These are phyloP conservation scores for Altica lythri DNA, from an alignment of 2,888 invertebrate species.

Conservation along the genomic window DNA sequence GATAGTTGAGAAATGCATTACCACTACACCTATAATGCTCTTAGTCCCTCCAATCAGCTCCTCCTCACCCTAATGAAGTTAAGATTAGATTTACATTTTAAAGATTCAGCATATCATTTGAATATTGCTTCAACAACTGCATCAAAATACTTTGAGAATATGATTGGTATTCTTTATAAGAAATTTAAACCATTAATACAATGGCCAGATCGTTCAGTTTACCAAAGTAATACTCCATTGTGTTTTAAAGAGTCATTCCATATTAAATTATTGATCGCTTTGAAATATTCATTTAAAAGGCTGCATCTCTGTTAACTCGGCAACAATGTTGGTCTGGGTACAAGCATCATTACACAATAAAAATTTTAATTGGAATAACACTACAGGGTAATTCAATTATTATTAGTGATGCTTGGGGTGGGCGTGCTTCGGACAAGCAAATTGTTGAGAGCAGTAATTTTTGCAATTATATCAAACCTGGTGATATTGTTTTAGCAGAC, in stretches of 20 bases:
- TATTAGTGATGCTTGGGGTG: constrained; percentile 20
- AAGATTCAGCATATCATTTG: constrained; percentile 25
- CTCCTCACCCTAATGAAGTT: constrained; percentile 24
- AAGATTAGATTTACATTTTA: constrained; percentile 26
- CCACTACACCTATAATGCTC: constrained; percentile 18
- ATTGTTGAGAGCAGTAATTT: constrained; percentile 11
- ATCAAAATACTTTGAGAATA: constrained; percentile 18
- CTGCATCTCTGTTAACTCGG: constrained; percentile 20
- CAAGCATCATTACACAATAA: constrained; percentile 33
- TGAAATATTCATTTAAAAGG: constrained; percentile 32
- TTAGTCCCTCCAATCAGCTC: constrained; percentile 21
- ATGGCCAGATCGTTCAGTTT: constrained; percentile 27
- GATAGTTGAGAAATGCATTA: constrained; percentile 11
- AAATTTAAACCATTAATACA: constrained; percentile 24
- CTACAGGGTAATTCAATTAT: constrained; percentile 22
- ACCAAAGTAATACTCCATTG: constrained; percentile 25
- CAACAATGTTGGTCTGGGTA: constrained; percentile 34
- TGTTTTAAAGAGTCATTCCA: constrained; percentile 34
- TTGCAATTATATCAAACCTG: constrained; percentile 13
- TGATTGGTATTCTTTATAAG: constrained; percentile 17
- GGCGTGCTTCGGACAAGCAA: constrained; percentile 20
- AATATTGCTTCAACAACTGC: constrained; percentile 14
- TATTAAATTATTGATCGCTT: constrained; percentile 31
- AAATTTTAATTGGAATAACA: constrained; percentile 33
- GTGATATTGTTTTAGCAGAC: constrained; percentile 16